Evolutionary conservation across 30 jellyfish, hydroid and myxozoan genomes (phyloP).

Genomic region (Turritopsis dohrnii): DNA sequence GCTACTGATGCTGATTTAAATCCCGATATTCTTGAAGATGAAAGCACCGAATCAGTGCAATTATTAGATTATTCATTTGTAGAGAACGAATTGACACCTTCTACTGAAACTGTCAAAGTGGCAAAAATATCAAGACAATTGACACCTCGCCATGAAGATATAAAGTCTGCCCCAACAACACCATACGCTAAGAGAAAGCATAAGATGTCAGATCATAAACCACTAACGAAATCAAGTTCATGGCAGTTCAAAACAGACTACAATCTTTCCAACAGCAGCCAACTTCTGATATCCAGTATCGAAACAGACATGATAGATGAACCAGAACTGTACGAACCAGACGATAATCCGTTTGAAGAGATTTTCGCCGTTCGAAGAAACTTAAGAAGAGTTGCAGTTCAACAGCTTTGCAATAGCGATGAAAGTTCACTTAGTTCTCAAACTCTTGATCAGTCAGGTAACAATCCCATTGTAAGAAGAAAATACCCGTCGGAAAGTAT

Average conservation of each 20-base stretch:
- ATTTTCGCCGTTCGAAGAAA: not conserved
- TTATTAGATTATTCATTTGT: not conserved
- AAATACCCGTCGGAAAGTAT: not conserved
- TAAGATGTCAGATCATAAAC: not conserved
- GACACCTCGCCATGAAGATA: constrained; percentile 1
- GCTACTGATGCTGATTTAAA: not conserved
- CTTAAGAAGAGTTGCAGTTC: not conserved
- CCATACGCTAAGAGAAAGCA: not conserved
- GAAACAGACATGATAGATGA: constrained; percentile 29
- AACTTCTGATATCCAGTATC: constrained; percentile 5
- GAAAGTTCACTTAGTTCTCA: not conserved
- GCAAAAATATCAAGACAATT: not conserved
- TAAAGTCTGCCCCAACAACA: not conserved
- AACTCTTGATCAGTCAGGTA: not conserved
- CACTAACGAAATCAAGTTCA: constrained; percentile 4
- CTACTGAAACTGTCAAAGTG: not conserved
- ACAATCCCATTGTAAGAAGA: not conserved
- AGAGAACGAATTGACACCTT: not conserved
- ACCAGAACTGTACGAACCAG: constrained; percentile 8
- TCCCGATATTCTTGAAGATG: not conserved
- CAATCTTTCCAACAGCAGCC: constrained; percentile 3
- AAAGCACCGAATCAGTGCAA: not conserved
- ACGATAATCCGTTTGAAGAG: not conserved
- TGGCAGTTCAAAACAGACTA: constrained; percentile 25
- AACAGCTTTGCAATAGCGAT: not conserved